Evolutionary conservation across 2,888 invertebrate genomes (phyloP), one percentile per base, ranked within the genome.

Genomic region (Meghimatium bilineatum): DNA sequence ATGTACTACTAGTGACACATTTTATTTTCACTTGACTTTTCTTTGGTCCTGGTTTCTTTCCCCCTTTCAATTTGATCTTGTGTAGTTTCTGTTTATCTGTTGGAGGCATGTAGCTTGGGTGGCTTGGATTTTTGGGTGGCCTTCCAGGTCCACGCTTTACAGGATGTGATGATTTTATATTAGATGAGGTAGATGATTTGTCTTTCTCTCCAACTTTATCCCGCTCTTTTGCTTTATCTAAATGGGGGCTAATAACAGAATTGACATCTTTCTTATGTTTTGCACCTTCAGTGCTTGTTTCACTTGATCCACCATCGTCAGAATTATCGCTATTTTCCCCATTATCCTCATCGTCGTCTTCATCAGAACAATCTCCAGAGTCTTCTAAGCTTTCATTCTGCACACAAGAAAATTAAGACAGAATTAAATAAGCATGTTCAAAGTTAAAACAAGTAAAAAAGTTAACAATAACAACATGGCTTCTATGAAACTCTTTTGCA

Each of bases 61-160:
- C 76, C 12, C n/a, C 32, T 44, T 77, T 83, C 32, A 80, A 36
- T 32, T 85, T 77, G 1, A 36, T 80, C 6, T 78, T 69, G 38
- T 78, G 66, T 36, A 83, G 34, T 49, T 85, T 77, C 23, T 75
- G 52, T 69, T 85, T 85, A 20, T 80, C 71, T 20, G 79, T 44
- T 3, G 86, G 87, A 10, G 85, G 86, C 29, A 86, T 79, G 71
- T 86, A 86, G 20, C 86, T 86, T 23, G 87, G 86, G 1, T 86
- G 87, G 23, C 85, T 82, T 8, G 88, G 87, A 71, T 86, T 85
- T 84, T 89, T 89, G 1, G 88, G 88, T 10, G 88, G 89, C 17
- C 88, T 74, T 5, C 89, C 89, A 26, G 87, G 86, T 1, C 88
- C 87, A n/a, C 89, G 75, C 63, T 88, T 88, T 20, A 88, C 84